phyloP scores from a whole-genome alignment of 2,113 vertebrate species.

The Eptesicus fuscus region DNA sequence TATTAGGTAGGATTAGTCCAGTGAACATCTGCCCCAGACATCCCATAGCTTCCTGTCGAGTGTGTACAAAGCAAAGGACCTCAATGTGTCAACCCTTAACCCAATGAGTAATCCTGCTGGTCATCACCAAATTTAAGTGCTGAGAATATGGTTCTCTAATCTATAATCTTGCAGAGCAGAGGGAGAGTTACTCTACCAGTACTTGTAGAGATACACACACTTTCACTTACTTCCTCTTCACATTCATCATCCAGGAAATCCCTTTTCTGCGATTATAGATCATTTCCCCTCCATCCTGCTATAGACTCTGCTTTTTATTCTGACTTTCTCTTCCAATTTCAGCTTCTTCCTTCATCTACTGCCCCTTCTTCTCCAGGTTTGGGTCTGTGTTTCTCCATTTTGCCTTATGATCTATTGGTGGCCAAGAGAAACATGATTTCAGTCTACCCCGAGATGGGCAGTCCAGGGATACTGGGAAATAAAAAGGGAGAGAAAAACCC shows the following conservation, averaged over 20 bases:
- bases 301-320: background rate
- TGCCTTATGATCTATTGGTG: background rate
- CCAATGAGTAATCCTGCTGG: background rate
- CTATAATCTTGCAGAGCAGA: background rate
- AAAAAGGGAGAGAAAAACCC: background rate
- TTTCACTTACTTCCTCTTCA: background rate
- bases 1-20: too few species aligned
- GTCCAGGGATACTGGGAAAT: background rate
- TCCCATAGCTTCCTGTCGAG: background rate
- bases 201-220: background rate
- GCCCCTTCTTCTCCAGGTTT: background rate
- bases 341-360: background rate
- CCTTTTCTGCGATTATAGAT: background rate
- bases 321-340: background rate
- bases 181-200: background rate
- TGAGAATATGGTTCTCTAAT: background rate
- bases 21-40: background rate
- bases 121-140: background rate
- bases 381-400: background rate
- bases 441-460: background rate
- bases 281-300: background rate
- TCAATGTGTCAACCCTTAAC: background rate
- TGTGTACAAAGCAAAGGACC: background rate
- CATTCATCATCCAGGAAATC: background rate
- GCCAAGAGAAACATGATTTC: background rate